Percentiles rank a stretch among this genome's conserved stretches.
Conservation (phyloP, 2,888 invertebrate species). For the Copidosoma aretas region DNA sequence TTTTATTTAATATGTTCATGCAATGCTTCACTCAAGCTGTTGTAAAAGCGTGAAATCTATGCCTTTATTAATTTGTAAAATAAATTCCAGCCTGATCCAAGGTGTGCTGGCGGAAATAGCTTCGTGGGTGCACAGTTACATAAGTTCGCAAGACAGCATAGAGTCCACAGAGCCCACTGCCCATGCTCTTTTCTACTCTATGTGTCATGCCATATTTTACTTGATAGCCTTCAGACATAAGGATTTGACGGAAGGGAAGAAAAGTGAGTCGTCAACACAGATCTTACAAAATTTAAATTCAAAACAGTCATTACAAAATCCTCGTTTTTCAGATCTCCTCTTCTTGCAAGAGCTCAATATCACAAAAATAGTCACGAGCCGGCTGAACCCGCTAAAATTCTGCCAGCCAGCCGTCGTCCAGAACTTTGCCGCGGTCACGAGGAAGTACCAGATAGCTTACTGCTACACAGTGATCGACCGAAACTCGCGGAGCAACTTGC, state of each 20-base stretch:
- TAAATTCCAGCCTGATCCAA: slow-evolving; percentile 66
- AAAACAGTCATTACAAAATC: slow-evolving; percentile 10
- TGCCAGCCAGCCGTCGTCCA: slow-evolving; percentile 80
- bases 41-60: not conserved
- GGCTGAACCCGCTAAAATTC: slow-evolving; percentile 85
- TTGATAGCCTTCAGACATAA: slow-evolving; percentile 88
- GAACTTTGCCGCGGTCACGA: slow-evolving; percentile 81
- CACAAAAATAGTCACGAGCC: slow-evolving; percentile 83
- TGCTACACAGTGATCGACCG: slow-evolving; percentile 90
- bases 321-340: slow-evolving; percentile 71
- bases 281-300: slow-evolving; percentile 19
- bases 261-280: slow-evolving; percentile 68
- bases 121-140: slow-evolving; percentile 86
- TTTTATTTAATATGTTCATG: no score
- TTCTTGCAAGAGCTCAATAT: slow-evolving; percentile 85
- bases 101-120: slow-evolving; percentile 73
- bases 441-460: slow-evolving; percentile 88
- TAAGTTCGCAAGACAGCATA: slow-evolving; percentile 70
- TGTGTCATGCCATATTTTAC: slow-evolving; percentile 93
- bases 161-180: slow-evolving; percentile 68
- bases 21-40: no score
- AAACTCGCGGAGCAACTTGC: slow-evolving; percentile 72
- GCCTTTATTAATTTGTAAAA: not conserved
- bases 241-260: slow-evolving; percentile 77
- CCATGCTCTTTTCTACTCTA: slow-evolving; percentile 88